Evolutionary conservation across 1,140 invertebrate genomes (phyloP), one percentile per base, ranked within the genome.

Genomic region (Nebria ingens): DNA sequence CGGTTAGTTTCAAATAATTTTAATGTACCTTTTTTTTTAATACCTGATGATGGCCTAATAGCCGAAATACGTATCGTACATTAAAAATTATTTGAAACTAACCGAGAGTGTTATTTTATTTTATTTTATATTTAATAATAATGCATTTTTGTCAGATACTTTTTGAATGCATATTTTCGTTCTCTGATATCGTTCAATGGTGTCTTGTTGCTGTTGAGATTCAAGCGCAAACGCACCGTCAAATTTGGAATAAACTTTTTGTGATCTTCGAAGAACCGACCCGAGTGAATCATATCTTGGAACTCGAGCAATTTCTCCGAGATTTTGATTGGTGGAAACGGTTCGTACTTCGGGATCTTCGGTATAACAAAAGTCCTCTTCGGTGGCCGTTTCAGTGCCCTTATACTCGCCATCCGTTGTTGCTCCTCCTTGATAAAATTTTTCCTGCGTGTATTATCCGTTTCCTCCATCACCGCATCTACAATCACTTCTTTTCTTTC

Each of bases 311-410:
- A 17, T 17, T 45, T 45, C 17, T 45, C 40, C 4, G 40, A 45
- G 4, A 45, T 17, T 9, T 12, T 17, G 4, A 45, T 17, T 11
- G 40, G 40, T 11, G 40, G 40, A 17, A 45, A 45, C 6, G 40
- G 40, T 45, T 45, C 40, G 40, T 45, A 45, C 40, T 45, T 45
- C 15, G 6, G 6, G 17, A 45, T 56, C 2, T 0, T 23, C 19
- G 0, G 51, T 6, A 20, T 19, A 51, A 4, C 21, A 51, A 51
- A 51, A n/a, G 11, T 54, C 38, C 9, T 38, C 13, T 19, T 21
- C 51, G 11, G n/a, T 13, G 23, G 50, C 53, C 17, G 42, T n/a
- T 55, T 42, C 51, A 19, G 9, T 38, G 9, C 34, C 51, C n/a
- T 9, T 17, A 2, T 54, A 19, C n/a, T 53, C 22, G n/a, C 22